Percentiles rank a stretch among this genome's conserved stretches.
Evolutionary conservation across 35 echinoderm and acorn worm species (phyloP).

Genomic region (Anneissia japonica): DNA sequence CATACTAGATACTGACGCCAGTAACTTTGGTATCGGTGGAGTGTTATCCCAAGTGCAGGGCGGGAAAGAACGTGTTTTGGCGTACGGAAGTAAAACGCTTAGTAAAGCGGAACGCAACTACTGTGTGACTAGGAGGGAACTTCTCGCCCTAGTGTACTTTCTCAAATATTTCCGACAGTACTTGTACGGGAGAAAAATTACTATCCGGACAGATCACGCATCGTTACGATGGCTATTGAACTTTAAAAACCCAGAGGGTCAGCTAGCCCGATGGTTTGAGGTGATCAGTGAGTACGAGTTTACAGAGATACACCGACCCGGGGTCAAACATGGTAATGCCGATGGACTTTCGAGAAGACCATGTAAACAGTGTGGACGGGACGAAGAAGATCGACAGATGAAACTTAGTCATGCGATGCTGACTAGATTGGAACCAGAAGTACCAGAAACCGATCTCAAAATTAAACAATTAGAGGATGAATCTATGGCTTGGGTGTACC

Average conservation of each 20-base stretch:
- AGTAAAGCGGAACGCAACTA: constrained; percentile 51
- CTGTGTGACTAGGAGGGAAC: constrained; percentile 64
- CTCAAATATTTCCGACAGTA: background rate
- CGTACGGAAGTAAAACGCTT: constrained; percentile 26
- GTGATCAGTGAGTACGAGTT: constrained; percentile 43
- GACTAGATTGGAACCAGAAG: background rate
- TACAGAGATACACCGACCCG: constrained; percentile 37
- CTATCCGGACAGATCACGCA: background rate
- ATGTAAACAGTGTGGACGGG: constrained; percentile 18
- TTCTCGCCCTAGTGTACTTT: constrained; percentile 17
- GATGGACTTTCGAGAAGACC: constrained; percentile 58
- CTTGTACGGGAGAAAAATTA: background rate
- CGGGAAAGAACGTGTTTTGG: constrained; percentile 39
- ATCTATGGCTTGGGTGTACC: background rate
- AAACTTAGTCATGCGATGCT: background rate
- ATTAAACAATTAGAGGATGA: background rate
- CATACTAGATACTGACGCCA: constrained; percentile 65
- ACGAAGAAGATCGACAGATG: background rate
- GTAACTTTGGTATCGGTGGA: constrained; percentile 27
- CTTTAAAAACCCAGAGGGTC: constrained; percentile 47
- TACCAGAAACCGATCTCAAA: background rate
- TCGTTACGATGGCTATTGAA: background rate
- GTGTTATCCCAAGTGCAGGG: constrained; percentile 52
- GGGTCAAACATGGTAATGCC: constrained; percentile 35
- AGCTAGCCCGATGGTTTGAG: constrained; percentile 60